Percentiles rank a stretch among this genome's conserved stretches.
These are phyloP conservation scores for Dicerorhinus sumatrensis DNA, from an alignment of 2,113 vertebrate genomes.

Conservation along the genomic window DNA sequence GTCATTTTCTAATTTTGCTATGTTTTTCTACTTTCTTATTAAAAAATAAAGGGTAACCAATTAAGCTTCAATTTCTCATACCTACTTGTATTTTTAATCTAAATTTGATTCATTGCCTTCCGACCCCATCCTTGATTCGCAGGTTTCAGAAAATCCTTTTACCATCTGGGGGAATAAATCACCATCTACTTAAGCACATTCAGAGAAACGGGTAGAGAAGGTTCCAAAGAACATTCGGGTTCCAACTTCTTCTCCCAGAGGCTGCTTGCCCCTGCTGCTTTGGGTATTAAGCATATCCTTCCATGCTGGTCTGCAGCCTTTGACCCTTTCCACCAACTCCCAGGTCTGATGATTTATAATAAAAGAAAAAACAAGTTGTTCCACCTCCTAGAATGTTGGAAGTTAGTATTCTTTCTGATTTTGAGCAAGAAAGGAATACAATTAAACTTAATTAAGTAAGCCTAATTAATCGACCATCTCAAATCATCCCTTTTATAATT, in stretches of 20 bases:
- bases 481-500: not conserved
- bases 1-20: not conserved
- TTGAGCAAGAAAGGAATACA: not conserved
- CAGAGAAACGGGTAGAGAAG: not conserved
- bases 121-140: not conserved
- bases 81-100: not conserved
- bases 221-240: not conserved
- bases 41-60: not conserved
- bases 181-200: not conserved
- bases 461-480: not conserved
- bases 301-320: not conserved
- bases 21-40: not conserved
- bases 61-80: not conserved
- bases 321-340: not conserved
- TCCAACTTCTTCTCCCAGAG: not conserved
- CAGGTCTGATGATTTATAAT: not conserved
- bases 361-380: not conserved
- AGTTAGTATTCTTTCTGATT: not conserved
- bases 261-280: not conserved
- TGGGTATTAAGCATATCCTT: not conserved
- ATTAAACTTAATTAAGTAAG: conserved; percentile 15
- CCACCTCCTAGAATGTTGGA: not conserved
- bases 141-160: not conserved
- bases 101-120: not conserved
- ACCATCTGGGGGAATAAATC: not conserved